phyloP scores from a whole-genome alignment of 2,888 invertebrate species.

The Zootermopsis nevadensis region DNA sequence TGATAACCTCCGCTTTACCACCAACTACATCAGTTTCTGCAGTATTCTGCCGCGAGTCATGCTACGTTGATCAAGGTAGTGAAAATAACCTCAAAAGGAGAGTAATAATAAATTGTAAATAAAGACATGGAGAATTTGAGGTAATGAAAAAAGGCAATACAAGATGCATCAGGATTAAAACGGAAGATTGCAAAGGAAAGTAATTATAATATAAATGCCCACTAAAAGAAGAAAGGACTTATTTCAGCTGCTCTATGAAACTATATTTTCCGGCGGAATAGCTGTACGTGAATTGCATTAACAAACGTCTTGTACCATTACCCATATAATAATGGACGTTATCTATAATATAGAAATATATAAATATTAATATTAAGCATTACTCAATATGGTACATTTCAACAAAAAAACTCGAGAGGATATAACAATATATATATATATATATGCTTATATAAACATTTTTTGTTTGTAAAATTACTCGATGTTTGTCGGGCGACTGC shows the following conservation, averaged over 20 bases:
- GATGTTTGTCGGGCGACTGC: conserved; percentile 16
- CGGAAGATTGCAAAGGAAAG: not conserved
- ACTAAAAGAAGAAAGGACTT: conserved; percentile 14
- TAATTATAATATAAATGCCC: not conserved
- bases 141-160: not conserved
- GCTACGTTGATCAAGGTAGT: no score
- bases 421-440: conserved; percentile 39
- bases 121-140: no score
- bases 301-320: conserved; percentile 1
- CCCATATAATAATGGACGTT: conserved; percentile 39
- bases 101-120: no score
- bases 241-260: conserved; percentile 13
- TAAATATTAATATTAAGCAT: conserved; percentile 48
- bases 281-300: not conserved
- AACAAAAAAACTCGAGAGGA: conserved; percentile 41
- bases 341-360: conserved; percentile 51
- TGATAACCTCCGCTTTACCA: no score
- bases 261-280: conserved; percentile 15
- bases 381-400: conserved; percentile 36
- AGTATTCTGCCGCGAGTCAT: no score
- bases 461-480: conserved; percentile 45
- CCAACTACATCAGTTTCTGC: no score
- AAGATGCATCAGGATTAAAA: not conserved
- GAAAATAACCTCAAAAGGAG: not conserved
- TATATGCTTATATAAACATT: not conserved